Base-by-base conservation (phyloP, 2,797 vertebrate genomes). In the Cottoperca gobio region DNA sequence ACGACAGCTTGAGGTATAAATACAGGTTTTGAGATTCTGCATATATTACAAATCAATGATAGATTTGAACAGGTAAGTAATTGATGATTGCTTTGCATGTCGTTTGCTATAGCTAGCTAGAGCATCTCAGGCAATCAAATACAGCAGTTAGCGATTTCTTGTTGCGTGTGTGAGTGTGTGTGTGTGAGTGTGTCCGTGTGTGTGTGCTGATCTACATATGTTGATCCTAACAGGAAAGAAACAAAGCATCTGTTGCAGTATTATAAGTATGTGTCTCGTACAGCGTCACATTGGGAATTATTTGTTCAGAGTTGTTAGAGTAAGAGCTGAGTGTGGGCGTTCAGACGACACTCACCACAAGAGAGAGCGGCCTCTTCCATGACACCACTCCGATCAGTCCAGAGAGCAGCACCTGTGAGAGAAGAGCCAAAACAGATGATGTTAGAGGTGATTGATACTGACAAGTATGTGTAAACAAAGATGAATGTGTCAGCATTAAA, bases 291-390 rank as follows among this genome's bases (percentile, higher is more conserved):
- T 76, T 46, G 64, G 64, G 26, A 75, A 37, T 57, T 39, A 45
- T 11, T 67, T 80, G 54, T 70, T 79, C 42, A 23, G 55, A 55
- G 48, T 12, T 73, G 60, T 53, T 28, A n/a, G 68, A 71, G 76
- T 45, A 69, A 70, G 45, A 52, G 57, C 54, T 5, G 40, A 64
- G 48, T 63, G 83, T 78, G 28, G 63, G 77, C 9, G 43, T 70
- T 74, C 17, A 63, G 57, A 76, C 72, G 43, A 79, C 67, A 95
- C 98, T 99, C 91, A 99, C 98, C 96, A 99, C 98, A 5, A 99
- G 95, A 28, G 98, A 99, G 64, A 99, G 95, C 6, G 98, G 98
- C 84, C 98, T 97, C 91, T 99, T 99, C 98, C 98, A 99, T 31
- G 98, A 99, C 89, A 99, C 97, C 58, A 99, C 97, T 0, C 98